phyloP scores from a whole-genome alignment of 2,113 vertebrate species.

The Heteronetta atricapilla region DNA sequence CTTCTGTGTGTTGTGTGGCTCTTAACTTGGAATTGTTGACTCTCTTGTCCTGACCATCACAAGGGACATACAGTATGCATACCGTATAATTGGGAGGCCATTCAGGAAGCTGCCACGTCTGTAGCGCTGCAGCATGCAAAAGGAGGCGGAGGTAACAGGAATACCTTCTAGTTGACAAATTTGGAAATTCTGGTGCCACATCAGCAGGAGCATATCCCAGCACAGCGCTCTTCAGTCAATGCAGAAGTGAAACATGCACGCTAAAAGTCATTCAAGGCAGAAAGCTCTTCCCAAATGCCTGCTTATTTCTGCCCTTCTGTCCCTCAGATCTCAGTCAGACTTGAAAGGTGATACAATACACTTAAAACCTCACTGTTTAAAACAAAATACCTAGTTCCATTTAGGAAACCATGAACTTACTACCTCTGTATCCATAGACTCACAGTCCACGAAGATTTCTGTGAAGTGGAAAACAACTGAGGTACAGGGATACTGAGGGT shows the following conservation, averaged over 20 bases:
- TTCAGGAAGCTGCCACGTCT: conserved; percentile 69
- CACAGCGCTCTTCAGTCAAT: background rate
- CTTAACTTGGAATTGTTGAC: conserved; percentile 52
- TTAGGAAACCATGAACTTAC: background rate
- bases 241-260: background rate
- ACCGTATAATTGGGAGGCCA: conserved; percentile 16
- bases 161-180: conserved; percentile 62
- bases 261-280: background rate
- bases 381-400: background rate
- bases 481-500: background rate
- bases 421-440: background rate
- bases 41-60: background rate
- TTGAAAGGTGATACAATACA: background rate
- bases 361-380: background rate
- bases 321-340: background rate
- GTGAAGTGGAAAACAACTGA: background rate
- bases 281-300: background rate
- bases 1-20: background rate
- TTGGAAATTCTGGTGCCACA: conserved; percentile 72
- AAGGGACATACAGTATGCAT: background rate
- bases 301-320: background rate
- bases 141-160: conserved; percentile 62
- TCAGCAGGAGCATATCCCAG: conserved; percentile 64
- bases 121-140: conserved; percentile 46
- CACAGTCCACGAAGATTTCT: background rate